A percentile compares a stretch with the other conserved stretches of the same genome.
Conservation (phyloP, 2,113 vertebrate genomes). For the Toxotes jaculatrix region DNA sequence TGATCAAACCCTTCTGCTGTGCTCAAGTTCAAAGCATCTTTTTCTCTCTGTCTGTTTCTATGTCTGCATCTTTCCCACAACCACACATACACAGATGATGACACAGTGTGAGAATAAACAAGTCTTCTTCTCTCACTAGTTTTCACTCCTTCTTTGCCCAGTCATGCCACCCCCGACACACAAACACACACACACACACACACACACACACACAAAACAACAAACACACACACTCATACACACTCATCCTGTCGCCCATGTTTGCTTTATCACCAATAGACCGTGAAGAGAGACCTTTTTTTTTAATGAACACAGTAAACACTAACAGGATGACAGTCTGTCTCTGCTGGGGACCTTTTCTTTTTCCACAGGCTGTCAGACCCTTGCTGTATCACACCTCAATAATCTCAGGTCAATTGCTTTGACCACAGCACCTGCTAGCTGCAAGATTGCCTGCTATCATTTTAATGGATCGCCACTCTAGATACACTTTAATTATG, state of each 20-base stretch:
- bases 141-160: constrained; percentile 41
- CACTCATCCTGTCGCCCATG: constrained; percentile 24
- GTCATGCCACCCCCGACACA: not conserved
- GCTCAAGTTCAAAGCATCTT: not conserved
- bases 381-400: constrained; percentile 68
- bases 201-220: not conserved
- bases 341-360: constrained; percentile 59
- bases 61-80: constrained; percentile 29
- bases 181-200: too few relatives aligned
- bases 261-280: constrained; percentile 62
- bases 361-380: constrained; percentile 46
- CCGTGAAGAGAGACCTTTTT: constrained; percentile 44
- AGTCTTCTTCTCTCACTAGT: constrained; percentile 45
- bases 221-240: constrained; percentile 10
- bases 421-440: constrained; percentile 75
- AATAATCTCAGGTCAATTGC: constrained; percentile 78
- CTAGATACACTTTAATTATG: constrained; percentile 68
- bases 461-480: constrained; percentile 70
- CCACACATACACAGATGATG: constrained; percentile 63
- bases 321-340: constrained; percentile 53
- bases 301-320: constrained; percentile 74
- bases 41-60: constrained; percentile 27
- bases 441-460: constrained; percentile 63
- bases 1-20: not conserved
- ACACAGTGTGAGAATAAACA: constrained; percentile 63